Evolutionary conservation across 2,888 invertebrate species (phyloP).

Genomic region (Tetheella fluctuosa): DNA sequence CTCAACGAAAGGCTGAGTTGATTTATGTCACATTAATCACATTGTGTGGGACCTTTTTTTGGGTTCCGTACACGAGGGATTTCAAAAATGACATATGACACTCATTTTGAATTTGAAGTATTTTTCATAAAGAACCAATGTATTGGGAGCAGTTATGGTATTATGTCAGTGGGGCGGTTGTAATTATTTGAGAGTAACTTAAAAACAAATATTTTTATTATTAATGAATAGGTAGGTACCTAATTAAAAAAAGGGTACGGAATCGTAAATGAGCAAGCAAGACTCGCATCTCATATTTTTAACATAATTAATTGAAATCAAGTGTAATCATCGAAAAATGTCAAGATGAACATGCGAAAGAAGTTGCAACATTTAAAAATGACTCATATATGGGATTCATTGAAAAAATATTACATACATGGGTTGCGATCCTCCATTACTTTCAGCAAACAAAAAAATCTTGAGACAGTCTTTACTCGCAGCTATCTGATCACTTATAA

Average conservation of each 20-base stretch:
- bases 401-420: background rate
- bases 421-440: background rate
- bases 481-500: no score
- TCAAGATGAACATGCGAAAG: constrained; percentile 53
- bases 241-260: constrained; percentile 4
- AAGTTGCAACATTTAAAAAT: constrained; percentile 14
- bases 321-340: constrained; percentile 46
- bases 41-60: constrained; percentile 7
- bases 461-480: no score
- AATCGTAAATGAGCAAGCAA: constrained; percentile 27
- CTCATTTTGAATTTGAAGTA: no score
- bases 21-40: constrained; percentile 23
- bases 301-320: constrained; percentile 43
- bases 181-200: background rate
- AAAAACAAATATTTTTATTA: background rate
- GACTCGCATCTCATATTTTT: constrained; percentile 24
- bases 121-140: no score
- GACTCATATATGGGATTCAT: background rate
- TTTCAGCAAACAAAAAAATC: no score
- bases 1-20: constrained; percentile 19
- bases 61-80: background rate
- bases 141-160: no score
- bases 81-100: no score
- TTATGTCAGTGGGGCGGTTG: no score
- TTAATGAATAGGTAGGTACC: no score